Evolutionary conservation across 2,797 vertebrate species (phyloP).

Genomic region (Agapornis canus): DNA sequence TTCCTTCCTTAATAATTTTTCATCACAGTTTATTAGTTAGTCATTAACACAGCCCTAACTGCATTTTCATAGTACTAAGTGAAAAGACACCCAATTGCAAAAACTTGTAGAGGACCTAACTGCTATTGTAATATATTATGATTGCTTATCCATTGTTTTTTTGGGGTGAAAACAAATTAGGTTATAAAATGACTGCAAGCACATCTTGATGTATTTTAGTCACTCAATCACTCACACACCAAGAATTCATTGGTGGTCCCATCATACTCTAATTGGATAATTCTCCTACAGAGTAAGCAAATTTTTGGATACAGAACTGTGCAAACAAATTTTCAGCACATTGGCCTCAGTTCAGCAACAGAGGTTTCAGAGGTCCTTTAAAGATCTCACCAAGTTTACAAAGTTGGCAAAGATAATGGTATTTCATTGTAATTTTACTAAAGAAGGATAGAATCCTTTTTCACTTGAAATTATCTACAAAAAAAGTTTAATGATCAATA

Average conservation of each 20-base stretch:
- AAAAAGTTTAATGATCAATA: not conserved
- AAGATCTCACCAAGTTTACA: not conserved
- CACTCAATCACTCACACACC: not conserved
- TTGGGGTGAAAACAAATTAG: not conserved
- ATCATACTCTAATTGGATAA: not conserved
- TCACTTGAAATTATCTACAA: not conserved
- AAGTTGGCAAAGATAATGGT: not conserved
- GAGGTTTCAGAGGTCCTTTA: not conserved
- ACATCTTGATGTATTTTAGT: not conserved
- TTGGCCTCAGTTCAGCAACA: not conserved
- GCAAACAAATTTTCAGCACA: not conserved
- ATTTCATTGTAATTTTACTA: not conserved
- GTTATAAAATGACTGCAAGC: not conserved
- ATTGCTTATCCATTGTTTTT: not conserved
- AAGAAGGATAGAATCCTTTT: not conserved
- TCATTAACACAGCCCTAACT: not conserved
- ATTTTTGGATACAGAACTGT: not conserved
- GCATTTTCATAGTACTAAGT: not conserved
- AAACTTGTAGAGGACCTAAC: not conserved
- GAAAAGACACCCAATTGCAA: not conserved
- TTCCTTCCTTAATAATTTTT: not conserved
- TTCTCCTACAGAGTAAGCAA: not conserved
- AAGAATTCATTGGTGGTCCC: not conserved
- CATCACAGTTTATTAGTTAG: not conserved
- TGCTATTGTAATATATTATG: not conserved